Evolutionary conservation across 2,113 vertebrate genomes (phyloP).

Genomic region (Bos indicus): DNA sequence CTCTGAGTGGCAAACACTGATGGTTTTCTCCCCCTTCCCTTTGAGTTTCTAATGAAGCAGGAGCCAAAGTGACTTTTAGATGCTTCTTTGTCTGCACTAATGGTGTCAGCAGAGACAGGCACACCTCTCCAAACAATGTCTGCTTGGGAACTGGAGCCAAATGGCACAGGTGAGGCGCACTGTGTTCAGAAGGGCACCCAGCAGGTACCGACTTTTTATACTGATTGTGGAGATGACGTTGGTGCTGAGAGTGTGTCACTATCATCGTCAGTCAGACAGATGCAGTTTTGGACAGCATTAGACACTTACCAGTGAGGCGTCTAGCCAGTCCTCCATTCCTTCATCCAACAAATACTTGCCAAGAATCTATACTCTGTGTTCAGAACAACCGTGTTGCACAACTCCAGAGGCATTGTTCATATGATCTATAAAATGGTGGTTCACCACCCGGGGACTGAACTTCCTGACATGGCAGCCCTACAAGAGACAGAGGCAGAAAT

Average conservation of each 20-base stretch:
- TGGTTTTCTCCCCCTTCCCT: background rate
- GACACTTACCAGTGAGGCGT: background rate
- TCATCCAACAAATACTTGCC: background rate
- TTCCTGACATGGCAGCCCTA: background rate
- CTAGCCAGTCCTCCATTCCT: background rate
- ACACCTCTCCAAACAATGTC: background rate
- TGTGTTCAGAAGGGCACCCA: background rate
- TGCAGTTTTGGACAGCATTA: background rate
- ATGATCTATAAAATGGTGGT: background rate
- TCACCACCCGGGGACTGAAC: background rate
- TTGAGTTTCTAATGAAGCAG: constrained; percentile 49
- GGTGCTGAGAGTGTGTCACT: background rate
- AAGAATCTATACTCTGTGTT: background rate
- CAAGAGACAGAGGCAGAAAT: background rate
- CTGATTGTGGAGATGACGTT: background rate
- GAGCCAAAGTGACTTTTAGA: constrained; percentile 29
- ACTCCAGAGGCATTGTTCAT: no score
- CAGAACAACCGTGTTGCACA: background rate
- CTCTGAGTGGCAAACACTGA: constrained; percentile 28
- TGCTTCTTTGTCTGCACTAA: constrained; percentile 43
- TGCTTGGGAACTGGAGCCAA: background rate
- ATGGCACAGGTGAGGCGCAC: background rate
- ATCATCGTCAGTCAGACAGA: background rate
- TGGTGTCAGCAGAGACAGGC: background rate
- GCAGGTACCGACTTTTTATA: background rate